phyloP scores from a whole-genome alignment of 2,888 invertebrate species.

The Fragum fragum region DNA sequence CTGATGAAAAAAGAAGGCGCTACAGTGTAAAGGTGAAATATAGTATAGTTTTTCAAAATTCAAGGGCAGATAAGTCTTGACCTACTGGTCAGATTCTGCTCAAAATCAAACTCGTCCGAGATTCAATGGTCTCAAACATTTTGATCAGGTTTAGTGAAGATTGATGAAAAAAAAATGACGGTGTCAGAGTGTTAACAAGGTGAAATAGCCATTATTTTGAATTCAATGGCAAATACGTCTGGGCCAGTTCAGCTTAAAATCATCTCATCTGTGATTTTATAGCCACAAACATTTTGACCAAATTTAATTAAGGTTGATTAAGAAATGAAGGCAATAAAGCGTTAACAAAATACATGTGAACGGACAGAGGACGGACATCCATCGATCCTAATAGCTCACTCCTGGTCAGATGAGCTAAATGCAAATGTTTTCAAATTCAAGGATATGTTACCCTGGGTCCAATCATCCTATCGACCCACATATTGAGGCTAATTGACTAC shows the following conservation, averaged over 20 bases:
- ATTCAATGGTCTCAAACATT: slow-evolving; percentile 6
- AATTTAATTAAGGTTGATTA: too few species aligned
- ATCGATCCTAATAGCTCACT: too few species aligned
- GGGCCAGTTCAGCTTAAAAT: background rate
- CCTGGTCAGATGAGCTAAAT: too few species aligned
- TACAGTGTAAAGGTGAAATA: background rate
- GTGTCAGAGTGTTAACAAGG: background rate
- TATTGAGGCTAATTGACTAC: too few species aligned
- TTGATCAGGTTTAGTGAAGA: background rate
- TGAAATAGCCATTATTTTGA: slow-evolving; percentile 3
- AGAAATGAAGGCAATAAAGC: too few species aligned
- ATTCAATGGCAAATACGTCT: background rate
- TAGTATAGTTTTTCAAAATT: background rate
- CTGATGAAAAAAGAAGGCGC: background rate
- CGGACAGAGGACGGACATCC: too few species aligned
- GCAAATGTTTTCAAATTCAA: too few species aligned
- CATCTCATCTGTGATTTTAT: too few species aligned
- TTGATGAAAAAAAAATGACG: background rate
- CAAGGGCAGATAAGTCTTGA: background rate
- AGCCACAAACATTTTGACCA: too few species aligned
- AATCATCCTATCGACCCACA: too few species aligned
- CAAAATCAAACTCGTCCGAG: background rate
- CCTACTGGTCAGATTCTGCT: slow-evolving; percentile 2
- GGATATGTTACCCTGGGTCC: too few species aligned
- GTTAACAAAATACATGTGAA: too few species aligned